A percentile compares a stretch with the other conserved stretches of the same genome.
Conservation (phyloP, 1,140 invertebrate species). For the Formica exsecta region DNA sequence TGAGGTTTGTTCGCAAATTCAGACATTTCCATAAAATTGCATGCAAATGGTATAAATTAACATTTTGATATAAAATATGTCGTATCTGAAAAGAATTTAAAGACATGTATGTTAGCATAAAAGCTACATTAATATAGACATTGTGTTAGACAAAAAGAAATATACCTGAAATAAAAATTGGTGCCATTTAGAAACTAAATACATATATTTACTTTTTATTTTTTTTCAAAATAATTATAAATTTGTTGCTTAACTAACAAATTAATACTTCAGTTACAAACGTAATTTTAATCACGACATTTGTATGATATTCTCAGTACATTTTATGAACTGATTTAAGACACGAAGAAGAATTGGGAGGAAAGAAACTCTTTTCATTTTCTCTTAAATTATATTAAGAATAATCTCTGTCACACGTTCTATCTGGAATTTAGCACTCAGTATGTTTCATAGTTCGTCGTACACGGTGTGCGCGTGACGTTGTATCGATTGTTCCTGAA, state of each 20-base stretch:
- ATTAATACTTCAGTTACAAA: not conserved
- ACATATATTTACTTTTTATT: not conserved
- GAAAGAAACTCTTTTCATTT: not conserved
- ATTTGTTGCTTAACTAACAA: not conserved
- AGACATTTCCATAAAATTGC: not conserved
- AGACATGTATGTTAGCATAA: not conserved
- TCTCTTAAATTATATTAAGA: not conserved
- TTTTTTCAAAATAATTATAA: not conserved
- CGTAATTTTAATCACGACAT: not conserved
- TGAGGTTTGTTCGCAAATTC: constrained; percentile 12
- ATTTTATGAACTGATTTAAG: not conserved
- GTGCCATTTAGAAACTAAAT: no score
- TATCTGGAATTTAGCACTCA: constrained; percentile 26
- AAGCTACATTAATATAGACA: not conserved
- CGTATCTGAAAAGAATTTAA: not conserved
- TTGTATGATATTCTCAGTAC: not conserved
- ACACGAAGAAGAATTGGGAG: not conserved
- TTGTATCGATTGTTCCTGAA: constrained; percentile 49
- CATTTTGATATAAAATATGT: not conserved
- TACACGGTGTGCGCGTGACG: constrained; percentile 7
- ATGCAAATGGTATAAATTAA: constrained; percentile 6
- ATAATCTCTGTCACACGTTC: not conserved
- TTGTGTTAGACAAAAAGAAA: not conserved
- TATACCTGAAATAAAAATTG: not conserved
- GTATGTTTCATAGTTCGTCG: constrained; percentile 20